Conservation (phyloP, 2,113 vertebrate genomes). For the Balaeniceps rex region DNA sequence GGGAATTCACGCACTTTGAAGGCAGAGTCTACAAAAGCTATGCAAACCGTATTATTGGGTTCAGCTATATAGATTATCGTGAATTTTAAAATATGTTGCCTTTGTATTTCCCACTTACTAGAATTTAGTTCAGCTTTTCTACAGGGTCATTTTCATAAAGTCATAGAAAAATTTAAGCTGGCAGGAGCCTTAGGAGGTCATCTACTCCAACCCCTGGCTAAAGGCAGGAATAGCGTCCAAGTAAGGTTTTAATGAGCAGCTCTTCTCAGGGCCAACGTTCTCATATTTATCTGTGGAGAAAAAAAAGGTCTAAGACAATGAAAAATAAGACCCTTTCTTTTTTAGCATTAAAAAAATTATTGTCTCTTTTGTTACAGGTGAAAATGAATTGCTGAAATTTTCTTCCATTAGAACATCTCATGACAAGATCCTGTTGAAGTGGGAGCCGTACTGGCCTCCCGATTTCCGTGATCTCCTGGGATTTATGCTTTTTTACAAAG, state of each 20-base stretch:
- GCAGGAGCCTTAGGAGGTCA: neutral
- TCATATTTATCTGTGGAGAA: neutral
- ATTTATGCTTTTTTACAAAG: slow-evolving; percentile 98
- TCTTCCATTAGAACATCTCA: slow-evolving; percentile 76
- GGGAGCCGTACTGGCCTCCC: slow-evolving; percentile 91
- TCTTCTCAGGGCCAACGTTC: neutral
- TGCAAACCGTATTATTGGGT: neutral
- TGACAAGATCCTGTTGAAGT: slow-evolving; percentile 90
- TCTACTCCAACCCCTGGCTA: neutral
- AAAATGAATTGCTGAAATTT: slow-evolving; percentile 88
- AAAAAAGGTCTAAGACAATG: neutral
- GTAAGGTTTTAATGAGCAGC: neutral
- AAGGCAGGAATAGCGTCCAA: neutral
- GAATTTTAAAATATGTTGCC: neutral
- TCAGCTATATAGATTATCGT: neutral
- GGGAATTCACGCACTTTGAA: neutral
- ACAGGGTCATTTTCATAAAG: neutral
- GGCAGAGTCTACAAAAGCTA: neutral
- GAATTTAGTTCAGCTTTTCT: neutral
- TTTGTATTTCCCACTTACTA: neutral
- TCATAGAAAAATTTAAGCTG: neutral
- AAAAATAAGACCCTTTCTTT: neutral
- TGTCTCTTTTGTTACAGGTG: slow-evolving; percentile 74
- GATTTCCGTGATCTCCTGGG: slow-evolving; percentile 95
- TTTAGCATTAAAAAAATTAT: neutral